Percentiles rank a stretch among this genome's conserved stretches.
phyloP scores from a whole-genome alignment of 2,888 invertebrate species.

The Falcaria lacertinaria region DNA sequence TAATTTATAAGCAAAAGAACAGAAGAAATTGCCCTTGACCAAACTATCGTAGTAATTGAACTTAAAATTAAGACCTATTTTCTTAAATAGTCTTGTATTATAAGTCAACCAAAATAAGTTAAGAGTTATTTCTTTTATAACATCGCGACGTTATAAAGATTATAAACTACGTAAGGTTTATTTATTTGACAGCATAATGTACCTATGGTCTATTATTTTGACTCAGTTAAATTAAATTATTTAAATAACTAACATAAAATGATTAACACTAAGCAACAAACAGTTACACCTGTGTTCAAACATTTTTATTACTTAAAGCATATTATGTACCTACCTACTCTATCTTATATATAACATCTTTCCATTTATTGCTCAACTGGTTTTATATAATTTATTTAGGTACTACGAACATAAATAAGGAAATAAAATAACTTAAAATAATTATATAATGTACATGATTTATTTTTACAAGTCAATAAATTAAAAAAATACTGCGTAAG shows the following conservation, averaged over 20 bases:
- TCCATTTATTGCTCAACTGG: conserved; percentile 6
- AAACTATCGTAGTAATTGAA: too few species aligned
- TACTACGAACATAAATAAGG: conserved; percentile 8
- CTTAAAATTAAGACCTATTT: too few species aligned
- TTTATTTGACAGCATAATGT: too few species aligned
- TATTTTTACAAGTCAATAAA: conserved; percentile 45
- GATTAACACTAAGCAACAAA: too few species aligned
- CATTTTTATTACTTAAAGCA: conserved; percentile 43
- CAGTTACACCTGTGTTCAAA: background rate
- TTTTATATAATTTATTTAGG: conserved; percentile 9
- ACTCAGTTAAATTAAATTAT: background rate
- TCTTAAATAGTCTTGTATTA: too few species aligned
- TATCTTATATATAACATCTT: conserved; percentile 5
- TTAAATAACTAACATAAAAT: conserved; percentile 1
- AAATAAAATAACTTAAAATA: conserved; percentile 39
- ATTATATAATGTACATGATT: conserved; percentile 39
- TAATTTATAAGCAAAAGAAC: too few species aligned
- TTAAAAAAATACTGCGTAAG: conserved; percentile 37
- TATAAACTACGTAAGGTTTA: too few species aligned
- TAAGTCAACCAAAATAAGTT: too few species aligned
- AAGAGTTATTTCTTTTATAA: too few species aligned
- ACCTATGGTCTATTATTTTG: too few species aligned
- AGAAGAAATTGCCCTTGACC: too few species aligned
- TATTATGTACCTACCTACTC: conserved; percentile 26
- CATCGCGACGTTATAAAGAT: too few species aligned